phyloP scores from a whole-genome alignment of 2,797 vertebrate genomes.

The Simalia tracyae region DNA sequence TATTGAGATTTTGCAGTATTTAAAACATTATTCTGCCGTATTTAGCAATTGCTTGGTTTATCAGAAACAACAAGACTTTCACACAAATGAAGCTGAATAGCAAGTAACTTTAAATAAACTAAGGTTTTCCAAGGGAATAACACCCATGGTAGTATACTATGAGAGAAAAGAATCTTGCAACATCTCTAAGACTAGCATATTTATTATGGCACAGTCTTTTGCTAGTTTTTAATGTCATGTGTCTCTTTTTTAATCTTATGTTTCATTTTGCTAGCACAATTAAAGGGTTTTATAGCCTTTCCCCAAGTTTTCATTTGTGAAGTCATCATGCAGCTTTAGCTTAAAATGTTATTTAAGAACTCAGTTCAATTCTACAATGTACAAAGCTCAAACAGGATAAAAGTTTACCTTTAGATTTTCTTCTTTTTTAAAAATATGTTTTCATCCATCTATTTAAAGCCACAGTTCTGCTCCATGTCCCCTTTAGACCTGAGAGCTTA shows the following conservation, averaged over 20 bases:
- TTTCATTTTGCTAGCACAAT: neutral
- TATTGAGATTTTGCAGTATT: neutral
- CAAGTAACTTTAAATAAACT: neutral
- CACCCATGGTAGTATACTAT: too few relatives aligned
- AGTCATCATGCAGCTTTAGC: neutral
- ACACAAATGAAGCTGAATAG: neutral
- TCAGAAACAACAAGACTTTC: neutral
- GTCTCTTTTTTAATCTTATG: neutral
- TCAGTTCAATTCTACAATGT: neutral
- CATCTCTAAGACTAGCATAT: too few relatives aligned
- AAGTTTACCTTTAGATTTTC: neutral
- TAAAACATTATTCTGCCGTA: neutral
- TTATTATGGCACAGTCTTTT: too few relatives aligned
- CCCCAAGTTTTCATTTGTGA: conserved; percentile 1
- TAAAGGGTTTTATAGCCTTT: neutral
- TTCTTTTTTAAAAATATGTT: neutral
- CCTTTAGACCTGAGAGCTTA: conserved; percentile 85
- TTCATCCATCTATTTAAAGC: neutral
- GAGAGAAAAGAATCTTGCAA: too few relatives aligned
- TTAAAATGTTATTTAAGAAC: conserved; percentile 21
- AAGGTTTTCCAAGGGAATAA: neutral
- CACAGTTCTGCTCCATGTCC: conserved; percentile 56
- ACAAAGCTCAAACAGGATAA: neutral
- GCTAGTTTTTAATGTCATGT: neutral
- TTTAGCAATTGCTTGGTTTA: neutral